Evolutionary conservation across 2,797 vertebrate genomes (phyloP).

Genomic region (Gymnodraco acuticeps): DNA sequence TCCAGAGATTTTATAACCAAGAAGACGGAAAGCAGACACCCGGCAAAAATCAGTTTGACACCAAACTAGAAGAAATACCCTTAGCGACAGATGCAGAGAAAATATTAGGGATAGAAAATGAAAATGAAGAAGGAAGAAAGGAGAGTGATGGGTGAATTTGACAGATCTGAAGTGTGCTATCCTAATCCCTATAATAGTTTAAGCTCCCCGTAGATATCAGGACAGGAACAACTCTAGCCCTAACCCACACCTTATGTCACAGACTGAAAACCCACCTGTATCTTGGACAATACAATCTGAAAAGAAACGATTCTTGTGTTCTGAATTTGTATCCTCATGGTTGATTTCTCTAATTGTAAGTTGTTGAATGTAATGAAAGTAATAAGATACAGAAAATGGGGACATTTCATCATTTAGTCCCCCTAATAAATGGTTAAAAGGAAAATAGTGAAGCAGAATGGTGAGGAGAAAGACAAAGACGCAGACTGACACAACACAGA

Average conservation of each 20-base stretch:
- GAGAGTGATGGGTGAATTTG: slow-evolving; percentile 1
- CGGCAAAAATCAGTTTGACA: slow-evolving; percentile 23
- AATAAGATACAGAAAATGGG: neutral
- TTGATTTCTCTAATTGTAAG: too few relatives aligned
- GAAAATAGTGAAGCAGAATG: neutral
- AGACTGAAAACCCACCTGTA: too few relatives aligned
- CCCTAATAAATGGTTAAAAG: neutral
- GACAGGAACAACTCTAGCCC: too few relatives aligned
- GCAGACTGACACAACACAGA: slow-evolving; percentile 9
- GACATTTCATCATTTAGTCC: neutral
- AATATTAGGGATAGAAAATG: slow-evolving; percentile 26
- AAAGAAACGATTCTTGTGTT: too few relatives aligned
- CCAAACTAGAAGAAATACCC: slow-evolving; percentile 42
- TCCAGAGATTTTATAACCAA: slow-evolving; percentile 10
- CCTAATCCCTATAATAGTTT: too few relatives aligned
- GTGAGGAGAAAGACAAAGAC: neutral
- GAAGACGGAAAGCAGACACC: slow-evolving; percentile 22
- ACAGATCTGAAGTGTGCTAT: slow-evolving; percentile 1
- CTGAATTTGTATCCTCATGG: too few relatives aligned
- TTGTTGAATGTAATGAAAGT: neutral
- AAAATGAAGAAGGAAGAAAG: slow-evolving; percentile 7
- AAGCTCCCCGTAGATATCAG: too few relatives aligned
- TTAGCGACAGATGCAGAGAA: slow-evolving; percentile 29
- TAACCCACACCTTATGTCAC: too few relatives aligned
- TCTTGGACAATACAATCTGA: too few relatives aligned